Evolutionary conservation across 2,797 vertebrate genomes (phyloP).

Genomic region (Sebastolobus alascanus): DNA sequence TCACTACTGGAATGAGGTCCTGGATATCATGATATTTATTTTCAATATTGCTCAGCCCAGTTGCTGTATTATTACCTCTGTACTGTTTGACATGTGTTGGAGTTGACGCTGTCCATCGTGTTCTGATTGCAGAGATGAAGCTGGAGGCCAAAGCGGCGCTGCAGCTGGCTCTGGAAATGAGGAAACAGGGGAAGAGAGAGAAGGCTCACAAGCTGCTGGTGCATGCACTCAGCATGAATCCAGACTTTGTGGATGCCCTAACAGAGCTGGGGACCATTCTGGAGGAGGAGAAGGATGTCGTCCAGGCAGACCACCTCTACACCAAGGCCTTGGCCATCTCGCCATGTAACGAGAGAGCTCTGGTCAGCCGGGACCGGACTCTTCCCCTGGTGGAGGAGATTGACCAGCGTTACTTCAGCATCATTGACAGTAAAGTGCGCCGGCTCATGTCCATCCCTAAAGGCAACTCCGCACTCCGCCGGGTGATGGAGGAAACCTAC

Average conservation of each 20-base stretch:
- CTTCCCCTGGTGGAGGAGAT: conserved; percentile 97
- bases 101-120: neutral
- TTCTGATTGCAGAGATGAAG: conserved; percentile 84
- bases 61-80: neutral
- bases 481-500: conserved; percentile 98
- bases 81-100: neutral
- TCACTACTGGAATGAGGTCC: neutral
- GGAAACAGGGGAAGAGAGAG: conserved; percentile 92
- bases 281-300: conserved; percentile 95
- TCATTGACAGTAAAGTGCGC: conserved; percentile 95
- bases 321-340: conserved; percentile 93
- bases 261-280: conserved; percentile 95
- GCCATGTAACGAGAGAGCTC: conserved; percentile 91
- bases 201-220: conserved; percentile 95
- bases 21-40: neutral
- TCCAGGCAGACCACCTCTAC: conserved; percentile 95
- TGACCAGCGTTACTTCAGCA: conserved; percentile 94
- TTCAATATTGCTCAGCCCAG: neutral
- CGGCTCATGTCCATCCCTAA: conserved; percentile 97
- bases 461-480: conserved; percentile 92
- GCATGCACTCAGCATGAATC: conserved; percentile 95
- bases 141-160: conserved; percentile 93
- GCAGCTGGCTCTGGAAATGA: conserved; percentile 96
- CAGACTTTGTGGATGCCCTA: conserved; percentile 93
- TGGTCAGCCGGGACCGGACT: conserved; percentile 93